Percentiles rank a stretch among this genome's conserved stretches.
Evolutionary conservation across 2,797 vertebrate species (phyloP).

Genomic region (Platyrinchus mystaceus): DNA sequence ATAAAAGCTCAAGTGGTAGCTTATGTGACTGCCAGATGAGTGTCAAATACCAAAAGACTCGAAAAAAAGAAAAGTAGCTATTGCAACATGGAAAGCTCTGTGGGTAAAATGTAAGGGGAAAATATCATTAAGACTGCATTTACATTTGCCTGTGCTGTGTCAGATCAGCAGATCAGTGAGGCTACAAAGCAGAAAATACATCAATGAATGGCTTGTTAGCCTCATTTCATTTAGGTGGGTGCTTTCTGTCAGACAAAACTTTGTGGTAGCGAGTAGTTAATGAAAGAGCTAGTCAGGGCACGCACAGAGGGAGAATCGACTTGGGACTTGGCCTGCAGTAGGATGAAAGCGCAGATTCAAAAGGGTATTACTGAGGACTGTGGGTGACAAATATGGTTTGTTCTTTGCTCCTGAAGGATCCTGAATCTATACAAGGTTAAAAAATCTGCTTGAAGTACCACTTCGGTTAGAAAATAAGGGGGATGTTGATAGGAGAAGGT

Average conservation of each 20-base stretch:
- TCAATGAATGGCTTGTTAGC: neutral
- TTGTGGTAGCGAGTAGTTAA: neutral
- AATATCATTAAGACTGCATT: neutral
- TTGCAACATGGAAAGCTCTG: neutral
- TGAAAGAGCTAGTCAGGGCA: neutral
- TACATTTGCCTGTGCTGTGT: neutral
- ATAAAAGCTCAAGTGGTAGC: neutral
- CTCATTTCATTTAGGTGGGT: neutral
- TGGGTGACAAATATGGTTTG: neutral
- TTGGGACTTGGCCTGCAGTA: neutral
- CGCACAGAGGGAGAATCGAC: fast-evolving
- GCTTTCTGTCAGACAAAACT: neutral
- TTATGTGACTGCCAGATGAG: neutral
- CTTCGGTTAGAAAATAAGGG: neutral
- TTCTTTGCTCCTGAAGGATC: neutral
- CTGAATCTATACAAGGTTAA: neutral
- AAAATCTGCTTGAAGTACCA: neutral
- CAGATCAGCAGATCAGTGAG: neutral
- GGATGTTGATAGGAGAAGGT: neutral
- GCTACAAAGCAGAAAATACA: neutral
- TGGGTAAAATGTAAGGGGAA: neutral
- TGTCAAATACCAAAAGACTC: neutral
- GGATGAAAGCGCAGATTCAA: neutral
- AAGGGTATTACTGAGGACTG: fast-evolving
- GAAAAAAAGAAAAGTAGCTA: neutral